Conservation (phyloP, 1,140 invertebrate genomes). For the Manduca sexta region DNA sequence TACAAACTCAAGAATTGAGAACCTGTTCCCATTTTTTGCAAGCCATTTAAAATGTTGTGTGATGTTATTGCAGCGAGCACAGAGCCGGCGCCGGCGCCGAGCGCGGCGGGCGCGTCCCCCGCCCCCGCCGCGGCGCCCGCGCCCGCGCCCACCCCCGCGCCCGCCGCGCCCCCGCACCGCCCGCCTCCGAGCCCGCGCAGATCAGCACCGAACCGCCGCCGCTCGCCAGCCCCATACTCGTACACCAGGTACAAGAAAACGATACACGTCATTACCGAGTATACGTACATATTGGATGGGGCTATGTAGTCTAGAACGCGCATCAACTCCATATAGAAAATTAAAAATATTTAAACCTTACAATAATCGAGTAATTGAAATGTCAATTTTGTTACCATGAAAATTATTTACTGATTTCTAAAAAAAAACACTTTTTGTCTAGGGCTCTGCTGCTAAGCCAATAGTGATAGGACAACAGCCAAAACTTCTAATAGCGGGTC, state of each 20-base stretch:
- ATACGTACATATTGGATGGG: too few species aligned
- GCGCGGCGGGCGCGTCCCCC: neutral
- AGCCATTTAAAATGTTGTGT: neutral
- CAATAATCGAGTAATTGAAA: too few species aligned
- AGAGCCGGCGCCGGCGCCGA: conserved; percentile 1
- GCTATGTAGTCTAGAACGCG: too few species aligned
- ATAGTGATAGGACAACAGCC: conserved; percentile 57
- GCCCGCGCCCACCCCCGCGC: neutral
- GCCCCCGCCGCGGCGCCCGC: neutral
- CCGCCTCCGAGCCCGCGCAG: neutral
- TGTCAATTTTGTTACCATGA: too few species aligned
- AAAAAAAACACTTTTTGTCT: neutral
- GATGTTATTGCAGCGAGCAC: conserved; percentile 11
- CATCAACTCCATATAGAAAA: too few species aligned
- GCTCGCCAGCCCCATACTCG: conserved; percentile 19
- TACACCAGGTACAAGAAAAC: conserved; percentile 24
- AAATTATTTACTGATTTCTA: neutral
- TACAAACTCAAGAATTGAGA: neutral
- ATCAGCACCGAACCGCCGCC: conserved; percentile 6
- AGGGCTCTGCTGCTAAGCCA: conserved; percentile 51
- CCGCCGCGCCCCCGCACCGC: conserved; percentile 8
- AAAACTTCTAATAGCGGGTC: conserved; percentile 49
- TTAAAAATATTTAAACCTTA: too few species aligned
- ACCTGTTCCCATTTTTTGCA: neutral
- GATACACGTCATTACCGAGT: neutral